Conservation (phyloP, 2,113 vertebrate genomes). For the Macaca nemestrina region DNA sequence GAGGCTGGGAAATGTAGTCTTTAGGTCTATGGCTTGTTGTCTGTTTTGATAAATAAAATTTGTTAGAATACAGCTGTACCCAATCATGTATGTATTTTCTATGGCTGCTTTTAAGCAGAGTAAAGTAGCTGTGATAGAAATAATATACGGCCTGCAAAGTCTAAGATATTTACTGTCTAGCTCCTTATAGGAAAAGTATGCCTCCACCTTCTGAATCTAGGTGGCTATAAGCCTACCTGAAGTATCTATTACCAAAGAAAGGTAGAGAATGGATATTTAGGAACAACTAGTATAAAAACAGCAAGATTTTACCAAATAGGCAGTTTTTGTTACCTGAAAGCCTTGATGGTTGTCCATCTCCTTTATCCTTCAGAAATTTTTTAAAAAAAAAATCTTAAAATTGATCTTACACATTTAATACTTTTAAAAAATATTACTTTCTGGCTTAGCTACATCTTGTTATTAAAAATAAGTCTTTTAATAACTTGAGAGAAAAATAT, state of each 20-base stretch:
- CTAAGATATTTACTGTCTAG: neutral
- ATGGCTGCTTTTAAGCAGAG: neutral
- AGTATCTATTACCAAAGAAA: neutral
- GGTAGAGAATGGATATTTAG: neutral
- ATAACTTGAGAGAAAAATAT: neutral
- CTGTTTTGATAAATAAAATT: neutral
- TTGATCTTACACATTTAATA: neutral
- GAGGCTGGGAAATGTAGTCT: neutral
- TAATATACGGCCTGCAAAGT: neutral
- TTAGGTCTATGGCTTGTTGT: neutral
- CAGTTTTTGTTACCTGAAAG: neutral
- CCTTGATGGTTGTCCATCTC: neutral
- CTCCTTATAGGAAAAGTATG: neutral
- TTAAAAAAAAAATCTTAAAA: neutral
- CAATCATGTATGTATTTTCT: neutral
- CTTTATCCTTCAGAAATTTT: neutral
- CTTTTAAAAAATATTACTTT: neutral
- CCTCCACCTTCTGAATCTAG: rapidly evolving
- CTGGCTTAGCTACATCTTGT: neutral
- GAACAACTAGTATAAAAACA: neutral
- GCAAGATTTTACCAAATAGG: neutral
- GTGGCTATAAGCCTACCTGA: neutral
- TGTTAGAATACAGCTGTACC: neutral
- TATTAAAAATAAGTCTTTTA: neutral
- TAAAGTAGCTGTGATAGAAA: neutral